These are phyloP conservation scores for Carcharodon carcharias DNA, from an alignment of 2,797 vertebrate species.

Conservation along the genomic window DNA sequence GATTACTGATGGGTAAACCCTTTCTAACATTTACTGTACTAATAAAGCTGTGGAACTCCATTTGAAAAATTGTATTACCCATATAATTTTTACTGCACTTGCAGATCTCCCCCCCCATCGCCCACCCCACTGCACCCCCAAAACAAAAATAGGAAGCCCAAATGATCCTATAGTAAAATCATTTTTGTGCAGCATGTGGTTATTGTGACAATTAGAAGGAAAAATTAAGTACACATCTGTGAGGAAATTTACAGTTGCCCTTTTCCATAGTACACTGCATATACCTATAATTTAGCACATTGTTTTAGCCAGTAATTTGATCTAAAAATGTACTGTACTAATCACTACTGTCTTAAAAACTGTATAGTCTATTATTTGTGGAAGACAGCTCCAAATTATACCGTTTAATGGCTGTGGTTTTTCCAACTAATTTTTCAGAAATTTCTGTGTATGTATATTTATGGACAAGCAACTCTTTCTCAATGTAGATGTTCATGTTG, in stretches of 20 bases:
- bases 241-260: constrained; percentile 41
- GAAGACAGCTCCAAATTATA: constrained; percentile 41
- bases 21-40: constrained; percentile 9
- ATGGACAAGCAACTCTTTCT: constrained; percentile 40
- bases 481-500: constrained; percentile 46
- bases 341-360: constrained; percentile 46
- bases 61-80: neutral
- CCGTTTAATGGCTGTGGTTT: constrained; percentile 41
- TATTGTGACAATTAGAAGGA: neutral
- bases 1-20: neutral
- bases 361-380: constrained; percentile 43
- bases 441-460: constrained; percentile 44
- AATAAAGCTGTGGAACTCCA: constrained; percentile 28
- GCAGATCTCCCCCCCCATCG: neutral
- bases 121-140: neutral
- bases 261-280: constrained; percentile 39
- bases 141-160: constrained; percentile 13
- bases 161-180: neutral
- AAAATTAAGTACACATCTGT: neutral
- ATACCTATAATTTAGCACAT: constrained; percentile 48
- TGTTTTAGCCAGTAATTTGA: constrained; percentile 55
- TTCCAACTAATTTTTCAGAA: constrained; percentile 42
- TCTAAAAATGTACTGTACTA: constrained; percentile 54
- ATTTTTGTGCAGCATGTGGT: neutral
- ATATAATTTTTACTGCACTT: neutral